Conservation (phyloP, 2,797 vertebrate genomes). For the Cyclopterus lumpus region DNA sequence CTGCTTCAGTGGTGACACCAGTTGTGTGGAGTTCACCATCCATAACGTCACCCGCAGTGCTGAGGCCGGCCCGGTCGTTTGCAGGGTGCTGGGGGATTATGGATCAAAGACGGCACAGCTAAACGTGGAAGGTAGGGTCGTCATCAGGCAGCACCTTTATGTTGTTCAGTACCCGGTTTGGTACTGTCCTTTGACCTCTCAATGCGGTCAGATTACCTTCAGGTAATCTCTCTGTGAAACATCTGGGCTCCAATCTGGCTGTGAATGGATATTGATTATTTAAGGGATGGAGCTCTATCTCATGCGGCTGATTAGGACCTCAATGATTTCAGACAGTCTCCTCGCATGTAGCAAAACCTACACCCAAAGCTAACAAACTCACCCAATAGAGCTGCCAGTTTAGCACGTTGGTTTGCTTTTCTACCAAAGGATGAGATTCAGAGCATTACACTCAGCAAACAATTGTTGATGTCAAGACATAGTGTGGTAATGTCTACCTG, state of each 20-base stretch:
- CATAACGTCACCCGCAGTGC: constrained; percentile 25
- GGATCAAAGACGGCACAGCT: constrained; percentile 52
- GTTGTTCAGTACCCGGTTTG: not conserved
- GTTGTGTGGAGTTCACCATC: constrained; percentile 74
- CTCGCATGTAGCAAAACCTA: not conserved
- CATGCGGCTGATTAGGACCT: not conserved
- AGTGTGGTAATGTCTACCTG: not conserved
- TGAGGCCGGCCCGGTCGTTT: constrained; percentile 58
- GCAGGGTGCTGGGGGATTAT: constrained; percentile 40
- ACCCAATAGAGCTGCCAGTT: constrained; percentile 29
- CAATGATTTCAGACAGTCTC: constrained; percentile 32
- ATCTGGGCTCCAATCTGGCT: not conserved
- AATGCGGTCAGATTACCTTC: not conserved
- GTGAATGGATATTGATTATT: not conserved
- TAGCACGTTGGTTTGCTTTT: constrained; percentile 19
- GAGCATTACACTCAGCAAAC: too few species aligned
- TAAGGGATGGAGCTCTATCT: not conserved
- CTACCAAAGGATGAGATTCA: not conserved
- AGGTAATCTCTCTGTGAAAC: not conserved
- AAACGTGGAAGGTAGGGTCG: constrained; percentile 74
- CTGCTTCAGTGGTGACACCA: constrained; percentile 24
- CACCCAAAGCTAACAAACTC: constrained; percentile 8
- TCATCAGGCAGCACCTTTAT: not conserved
- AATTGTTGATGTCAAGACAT: not conserved
- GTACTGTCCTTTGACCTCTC: constrained; percentile 3